A percentile compares a stretch with the other conserved stretches of the same genome.
Conservation (phyloP, 2,113 vertebrate genomes). For the Canis aureus region DNA sequence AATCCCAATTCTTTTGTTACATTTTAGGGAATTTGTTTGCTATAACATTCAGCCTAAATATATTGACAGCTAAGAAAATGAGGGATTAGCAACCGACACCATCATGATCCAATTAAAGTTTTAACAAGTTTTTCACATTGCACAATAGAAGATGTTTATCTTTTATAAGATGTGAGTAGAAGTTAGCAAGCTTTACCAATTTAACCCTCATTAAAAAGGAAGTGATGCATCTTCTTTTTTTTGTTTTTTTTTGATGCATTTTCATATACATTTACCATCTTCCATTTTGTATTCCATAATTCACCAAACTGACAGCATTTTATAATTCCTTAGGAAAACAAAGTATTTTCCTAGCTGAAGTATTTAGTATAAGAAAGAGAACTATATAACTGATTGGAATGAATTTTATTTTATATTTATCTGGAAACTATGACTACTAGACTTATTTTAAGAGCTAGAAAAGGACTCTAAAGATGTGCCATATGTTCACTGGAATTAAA, state of each 20-base stretch:
- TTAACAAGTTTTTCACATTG: not conserved
- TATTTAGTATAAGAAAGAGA: not conserved
- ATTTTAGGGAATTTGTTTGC: not conserved
- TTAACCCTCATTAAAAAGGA: not conserved
- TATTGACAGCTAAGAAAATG: not conserved
- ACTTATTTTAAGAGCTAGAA: not conserved
- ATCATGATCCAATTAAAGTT: not conserved
- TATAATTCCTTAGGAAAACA: not conserved
- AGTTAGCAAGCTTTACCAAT: not conserved
- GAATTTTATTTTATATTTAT: conserved; percentile 4
- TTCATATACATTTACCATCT: not conserved
- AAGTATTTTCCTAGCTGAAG: not conserved
- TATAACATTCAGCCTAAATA: not conserved
- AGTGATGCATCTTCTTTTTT: not conserved
- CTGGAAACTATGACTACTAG: not conserved
- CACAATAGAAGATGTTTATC: not conserved
- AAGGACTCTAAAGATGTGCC: not conserved
- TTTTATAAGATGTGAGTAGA: not conserved
- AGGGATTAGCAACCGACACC: not conserved
- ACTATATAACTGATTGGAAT: not conserved
- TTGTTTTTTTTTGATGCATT: not conserved
- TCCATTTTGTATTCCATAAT: not conserved
- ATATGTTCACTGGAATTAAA: not conserved
- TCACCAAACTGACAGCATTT: not conserved
- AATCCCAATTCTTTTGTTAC: not conserved